Percentiles rank a stretch among this genome's conserved stretches.
phyloP scores from a whole-genome alignment of 2,888 invertebrate genomes.

The Mesochorus sp. region DNA sequence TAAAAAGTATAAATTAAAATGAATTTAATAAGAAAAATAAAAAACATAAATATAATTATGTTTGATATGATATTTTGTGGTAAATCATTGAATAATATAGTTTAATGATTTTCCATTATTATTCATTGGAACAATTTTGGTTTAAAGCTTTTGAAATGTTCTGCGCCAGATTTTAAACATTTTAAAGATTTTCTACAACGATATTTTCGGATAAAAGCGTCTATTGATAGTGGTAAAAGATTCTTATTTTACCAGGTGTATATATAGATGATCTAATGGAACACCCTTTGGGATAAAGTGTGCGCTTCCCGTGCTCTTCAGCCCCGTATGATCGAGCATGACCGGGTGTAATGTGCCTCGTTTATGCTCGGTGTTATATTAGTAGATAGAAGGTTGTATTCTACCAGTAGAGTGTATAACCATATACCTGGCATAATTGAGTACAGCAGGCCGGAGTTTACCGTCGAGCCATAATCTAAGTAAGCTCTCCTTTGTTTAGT shows the following conservation, averaged over 20 bases:
- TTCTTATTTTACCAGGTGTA: not conserved
- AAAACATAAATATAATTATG: no score
- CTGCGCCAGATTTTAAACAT: no score
- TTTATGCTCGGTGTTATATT: constrained; percentile 36
- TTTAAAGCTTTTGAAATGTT: no score
- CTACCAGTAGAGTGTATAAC: not conserved
- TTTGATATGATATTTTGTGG: no score
- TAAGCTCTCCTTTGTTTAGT: constrained; percentile 51
- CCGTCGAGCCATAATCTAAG: constrained; percentile 18
- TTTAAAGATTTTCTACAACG: no score
- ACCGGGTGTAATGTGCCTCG: constrained; percentile 27
- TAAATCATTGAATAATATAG: no score
- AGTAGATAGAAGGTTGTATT: constrained; percentile 9
- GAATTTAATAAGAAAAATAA: no score
- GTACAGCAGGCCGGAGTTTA: not conserved
- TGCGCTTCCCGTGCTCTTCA: not conserved
- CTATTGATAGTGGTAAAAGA: not conserved
- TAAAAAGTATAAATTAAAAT: no score
- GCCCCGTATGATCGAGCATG: constrained; percentile 21
- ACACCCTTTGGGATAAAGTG: constrained; percentile 32
- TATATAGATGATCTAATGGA: constrained; percentile 29
- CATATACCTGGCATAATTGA: not conserved
- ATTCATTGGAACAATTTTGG: no score
- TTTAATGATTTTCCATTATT: no score
- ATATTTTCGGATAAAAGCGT: no score